A percentile compares a stretch with the other conserved stretches of the same genome.
phyloP scores from a whole-genome alignment of 2,797 vertebrate species.

The Uromys caudimaculatus region DNA sequence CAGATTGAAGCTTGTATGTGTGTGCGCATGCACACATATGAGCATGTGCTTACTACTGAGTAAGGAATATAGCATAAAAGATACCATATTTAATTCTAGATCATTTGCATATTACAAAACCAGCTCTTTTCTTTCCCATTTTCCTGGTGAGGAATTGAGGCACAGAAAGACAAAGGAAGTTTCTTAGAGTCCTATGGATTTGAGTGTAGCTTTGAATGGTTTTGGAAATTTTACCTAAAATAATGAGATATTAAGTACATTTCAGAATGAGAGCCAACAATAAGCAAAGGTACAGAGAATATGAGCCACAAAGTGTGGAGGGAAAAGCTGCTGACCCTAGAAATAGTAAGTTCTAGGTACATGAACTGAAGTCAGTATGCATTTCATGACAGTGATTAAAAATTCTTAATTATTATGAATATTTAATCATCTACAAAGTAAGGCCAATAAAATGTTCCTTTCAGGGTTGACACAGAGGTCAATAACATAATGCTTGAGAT shows the following conservation, averaged over 20 bases:
- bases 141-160: conserved; percentile 13
- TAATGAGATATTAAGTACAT: not conserved
- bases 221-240: conserved; percentile 11
- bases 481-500: not conserved
- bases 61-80: not conserved
- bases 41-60: not conserved
- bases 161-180: not conserved
- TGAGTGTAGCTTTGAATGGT: not conserved
- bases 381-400: conserved; percentile 24
- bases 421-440: conserved; percentile 31
- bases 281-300: not conserved
- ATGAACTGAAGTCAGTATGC: not conserved
- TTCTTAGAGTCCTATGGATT: not conserved
- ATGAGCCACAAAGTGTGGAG: not conserved
- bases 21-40: not conserved
- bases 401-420: not conserved
- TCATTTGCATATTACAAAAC: conserved; percentile 3
- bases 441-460: not conserved
- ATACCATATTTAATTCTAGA: not conserved
- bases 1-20: not conserved
- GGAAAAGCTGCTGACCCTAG: not conserved
- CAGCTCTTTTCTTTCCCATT: not conserved
- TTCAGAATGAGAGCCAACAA: not conserved
- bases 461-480: not conserved
- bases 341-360: not conserved